Evolutionary conservation across 2,888 invertebrate species (phyloP).

Genomic region (Schizaphis graminum): DNA sequence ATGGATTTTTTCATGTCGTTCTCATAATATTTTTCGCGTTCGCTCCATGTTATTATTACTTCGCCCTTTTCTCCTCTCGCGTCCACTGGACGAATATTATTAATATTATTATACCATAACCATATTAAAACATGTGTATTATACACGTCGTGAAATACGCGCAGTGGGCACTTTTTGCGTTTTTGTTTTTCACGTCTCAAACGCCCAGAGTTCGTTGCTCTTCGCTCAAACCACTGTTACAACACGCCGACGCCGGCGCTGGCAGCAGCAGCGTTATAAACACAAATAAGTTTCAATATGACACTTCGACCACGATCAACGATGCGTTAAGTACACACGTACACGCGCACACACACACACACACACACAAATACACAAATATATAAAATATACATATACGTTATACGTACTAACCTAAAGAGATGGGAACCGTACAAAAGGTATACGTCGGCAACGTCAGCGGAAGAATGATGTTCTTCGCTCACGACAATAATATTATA

Average conservation of each 20-base stretch:
- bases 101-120: not conserved
- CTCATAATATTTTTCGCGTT: not conserved
- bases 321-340: conserved; percentile 42
- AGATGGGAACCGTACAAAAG: not conserved
- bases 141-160: not conserved
- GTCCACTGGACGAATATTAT: not conserved
- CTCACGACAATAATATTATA: conserved; percentile 31
- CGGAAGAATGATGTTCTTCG: not conserved
- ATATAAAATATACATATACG: not conserved
- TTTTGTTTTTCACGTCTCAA: conserved; percentile 40
- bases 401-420: not conserved
- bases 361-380: not conserved
- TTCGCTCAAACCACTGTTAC: not conserved
- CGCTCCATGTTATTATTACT: not conserved
- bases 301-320: conserved; percentile 58
- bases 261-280: conserved; percentile 15
- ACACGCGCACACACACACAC: not conserved
- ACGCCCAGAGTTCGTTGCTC: conserved; percentile 58
- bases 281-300: conserved; percentile 52
- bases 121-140: not conserved
- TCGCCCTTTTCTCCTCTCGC: not conserved
- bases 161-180: not conserved
- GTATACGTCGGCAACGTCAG: not conserved
- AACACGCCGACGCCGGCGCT: not conserved
- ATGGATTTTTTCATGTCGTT: not conserved